Evolutionary conservation across 1,140 invertebrate species (phyloP), one percentile per base, ranked within the genome.

Genomic region (Brachionus calyciflorus): DNA sequence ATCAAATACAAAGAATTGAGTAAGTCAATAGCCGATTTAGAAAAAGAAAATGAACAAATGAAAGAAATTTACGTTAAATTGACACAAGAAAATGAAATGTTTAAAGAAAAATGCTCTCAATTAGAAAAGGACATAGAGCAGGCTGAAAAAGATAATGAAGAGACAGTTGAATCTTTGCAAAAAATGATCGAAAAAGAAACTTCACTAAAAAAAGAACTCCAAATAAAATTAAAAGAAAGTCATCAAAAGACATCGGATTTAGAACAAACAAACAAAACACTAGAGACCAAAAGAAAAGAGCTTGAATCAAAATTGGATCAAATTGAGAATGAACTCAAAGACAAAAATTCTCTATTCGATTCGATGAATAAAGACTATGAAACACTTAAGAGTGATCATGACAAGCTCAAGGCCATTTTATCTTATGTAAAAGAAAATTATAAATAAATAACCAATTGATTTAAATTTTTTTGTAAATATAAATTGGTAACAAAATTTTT

Each of bases 391-490:
- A 49, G 28, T 33, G 69, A 73, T 21, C 46, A 28, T 55, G 46
- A 73, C 28, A 49, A 10, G n/a, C n/a, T 73, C 24, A 73, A 73
- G 19, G 28, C 2, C 10, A 51, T 73, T 51, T 53, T 73, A 55
- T 73, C 69, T n/a, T 73, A 73, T 73, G 69, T 73, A 9, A 73
- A 73, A 73, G 46, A 73, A 55, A 73, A 73, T 73, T 73, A 21
- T 40, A 51, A 73, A 51, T 51, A 55, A 49, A 19, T 21, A 46
- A 46, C 5, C 3, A 46, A 7, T 17, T 46, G 2, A 21, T 65
- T 21, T 26, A 3, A 60, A 60, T 41, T 65, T 41, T 44, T 40
- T 63, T 26, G 9, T 14, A 57, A 28, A 33, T 60, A 33, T 60
- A 60, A 33, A 3, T 5, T 37, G 33, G 3, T 5, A 37, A 37